Conservation (phyloP, 2,113 vertebrate species). For the Saccopteryx bilineata region DNA sequence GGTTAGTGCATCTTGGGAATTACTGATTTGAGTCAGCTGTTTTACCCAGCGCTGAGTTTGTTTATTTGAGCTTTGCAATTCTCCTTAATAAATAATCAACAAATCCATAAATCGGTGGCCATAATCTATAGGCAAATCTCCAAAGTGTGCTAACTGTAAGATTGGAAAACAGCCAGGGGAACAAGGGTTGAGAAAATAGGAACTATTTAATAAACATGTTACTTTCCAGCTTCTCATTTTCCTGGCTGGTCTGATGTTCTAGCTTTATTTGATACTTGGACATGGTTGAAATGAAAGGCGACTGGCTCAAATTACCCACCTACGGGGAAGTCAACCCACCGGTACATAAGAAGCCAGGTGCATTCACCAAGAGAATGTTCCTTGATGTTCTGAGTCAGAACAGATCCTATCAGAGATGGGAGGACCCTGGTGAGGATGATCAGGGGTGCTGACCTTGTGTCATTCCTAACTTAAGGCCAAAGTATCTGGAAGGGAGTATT, state of each 20-base stretch:
- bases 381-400: neutral
- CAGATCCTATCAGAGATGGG: neutral
- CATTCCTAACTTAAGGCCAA: neutral
- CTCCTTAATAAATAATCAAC: constrained; percentile 63
- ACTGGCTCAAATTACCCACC: constrained; percentile 58
- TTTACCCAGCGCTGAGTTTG: constrained; percentile 25
- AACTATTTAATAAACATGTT: constrained; percentile 80
- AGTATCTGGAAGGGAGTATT: neutral
- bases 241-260: constrained; percentile 12
- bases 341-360: neutral
- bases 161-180: constrained; percentile 60
- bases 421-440: neutral
- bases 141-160: neutral
- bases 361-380: constrained; percentile 2
- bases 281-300: constrained; percentile 78
- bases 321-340: neutral
- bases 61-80: constrained; percentile 69
- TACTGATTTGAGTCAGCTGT: constrained; percentile 3
- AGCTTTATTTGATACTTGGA: constrained; percentile 70
- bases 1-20: constrained; percentile 1
- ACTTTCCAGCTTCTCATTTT: constrained; percentile 62
- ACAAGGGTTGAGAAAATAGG: constrained; percentile 68
- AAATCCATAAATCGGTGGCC: constrained; percentile 53
- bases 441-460: neutral
- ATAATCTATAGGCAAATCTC: constrained; percentile 32